Conservation (phyloP, 2,888 invertebrate species). For the Eugnorisma glareosa region DNA sequence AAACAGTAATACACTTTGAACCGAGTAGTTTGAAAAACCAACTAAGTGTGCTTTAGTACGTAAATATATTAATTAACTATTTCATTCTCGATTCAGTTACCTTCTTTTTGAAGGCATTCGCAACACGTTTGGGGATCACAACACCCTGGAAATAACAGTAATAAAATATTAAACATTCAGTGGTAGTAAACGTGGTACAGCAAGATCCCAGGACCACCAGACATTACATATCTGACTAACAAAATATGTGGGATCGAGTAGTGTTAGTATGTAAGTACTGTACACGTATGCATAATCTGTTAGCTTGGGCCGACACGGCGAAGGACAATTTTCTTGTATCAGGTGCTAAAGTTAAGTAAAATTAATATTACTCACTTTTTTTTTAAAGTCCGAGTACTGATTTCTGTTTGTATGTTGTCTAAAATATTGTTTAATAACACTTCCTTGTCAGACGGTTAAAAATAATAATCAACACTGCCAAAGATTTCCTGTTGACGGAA, state of each 20-base stretch:
- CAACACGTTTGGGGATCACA: conserved; percentile 31
- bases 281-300: not conserved
- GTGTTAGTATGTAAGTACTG: not conserved
- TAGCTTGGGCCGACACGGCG: not conserved
- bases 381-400: not conserved
- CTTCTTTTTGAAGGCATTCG: conserved; percentile 29
- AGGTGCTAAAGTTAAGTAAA: not conserved
- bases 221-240: not conserved
- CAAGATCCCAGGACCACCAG: not conserved
- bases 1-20: conserved; percentile 11
- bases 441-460: too few species aligned
- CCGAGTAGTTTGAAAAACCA: not conserved
- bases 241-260: not conserved
- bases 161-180: not conserved
- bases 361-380: not conserved
- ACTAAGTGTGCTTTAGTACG: not conserved
- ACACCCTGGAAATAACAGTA: conserved; percentile 32
- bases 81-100: conserved; percentile 19
- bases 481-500: not conserved
- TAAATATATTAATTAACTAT: not conserved
- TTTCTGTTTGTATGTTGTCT: not conserved
- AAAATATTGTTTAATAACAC: not conserved
- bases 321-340: not conserved
- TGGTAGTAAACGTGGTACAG: not conserved
- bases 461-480: not conserved